Conservation (phyloP, 2,113 vertebrate genomes). For the Menidia beryllina region DNA sequence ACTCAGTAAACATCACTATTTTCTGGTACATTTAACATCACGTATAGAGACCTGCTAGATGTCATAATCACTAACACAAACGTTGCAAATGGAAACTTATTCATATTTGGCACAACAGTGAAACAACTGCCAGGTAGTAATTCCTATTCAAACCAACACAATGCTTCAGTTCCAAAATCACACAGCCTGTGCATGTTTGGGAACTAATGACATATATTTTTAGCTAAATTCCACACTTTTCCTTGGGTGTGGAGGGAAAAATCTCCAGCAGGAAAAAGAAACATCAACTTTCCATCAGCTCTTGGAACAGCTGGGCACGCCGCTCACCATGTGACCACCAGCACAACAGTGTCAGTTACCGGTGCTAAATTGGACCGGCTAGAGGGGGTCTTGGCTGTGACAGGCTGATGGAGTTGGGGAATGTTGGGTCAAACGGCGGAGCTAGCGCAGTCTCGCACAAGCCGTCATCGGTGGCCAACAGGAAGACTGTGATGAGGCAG, state of each 20-base stretch:
- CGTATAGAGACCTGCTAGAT: too few relatives aligned
- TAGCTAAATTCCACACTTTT: slow-evolving; percentile 23
- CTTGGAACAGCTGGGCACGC: slow-evolving; percentile 35
- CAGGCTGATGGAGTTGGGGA: too few relatives aligned
- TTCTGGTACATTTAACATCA: too few relatives aligned
- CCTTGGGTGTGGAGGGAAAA: slow-evolving; percentile 15
- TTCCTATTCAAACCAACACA: background rate
- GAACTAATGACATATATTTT: slow-evolving; percentile 40
- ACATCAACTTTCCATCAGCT: slow-evolving; percentile 44
- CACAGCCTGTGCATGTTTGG: slow-evolving; percentile 5
- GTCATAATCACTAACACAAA: background rate
- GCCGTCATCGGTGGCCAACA: slow-evolving; percentile 26
- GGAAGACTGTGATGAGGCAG: slow-evolving; percentile 53
- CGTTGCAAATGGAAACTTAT: background rate
- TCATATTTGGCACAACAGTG: background rate
- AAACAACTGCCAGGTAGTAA: background rate
- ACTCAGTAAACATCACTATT: too few relatives aligned
- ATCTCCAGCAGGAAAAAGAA: slow-evolving; percentile 53
- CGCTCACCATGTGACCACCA: slow-evolving; percentile 46
- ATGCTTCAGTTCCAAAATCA: background rate
- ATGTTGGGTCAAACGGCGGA: slow-evolving; percentile 2
- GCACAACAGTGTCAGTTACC: slow-evolving; percentile 16
- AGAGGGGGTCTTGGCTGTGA: too few relatives aligned
- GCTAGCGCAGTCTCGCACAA: background rate
- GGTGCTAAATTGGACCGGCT: slow-evolving; percentile 3